These are phyloP conservation scores for Papilio helenus DNA, from an alignment of 1,140 invertebrate genomes.

Conservation along the genomic window DNA sequence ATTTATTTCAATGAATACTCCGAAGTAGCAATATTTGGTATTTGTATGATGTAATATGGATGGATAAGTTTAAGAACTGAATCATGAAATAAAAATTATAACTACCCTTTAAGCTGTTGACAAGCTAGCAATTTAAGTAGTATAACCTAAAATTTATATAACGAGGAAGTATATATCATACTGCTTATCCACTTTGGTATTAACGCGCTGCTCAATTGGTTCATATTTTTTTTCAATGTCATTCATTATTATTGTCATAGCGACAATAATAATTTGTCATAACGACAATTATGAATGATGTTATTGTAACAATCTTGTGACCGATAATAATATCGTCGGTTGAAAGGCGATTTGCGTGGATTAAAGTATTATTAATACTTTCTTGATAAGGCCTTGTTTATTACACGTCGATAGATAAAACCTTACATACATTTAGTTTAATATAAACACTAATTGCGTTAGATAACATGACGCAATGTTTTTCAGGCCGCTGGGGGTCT, in stretches of 20 bases:
- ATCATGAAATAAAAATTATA: neutral
- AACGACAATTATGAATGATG: constrained; percentile 11
- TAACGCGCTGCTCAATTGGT: neutral
- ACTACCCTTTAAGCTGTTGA: neutral
- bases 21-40: too few relatives aligned
- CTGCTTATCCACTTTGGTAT: neutral
- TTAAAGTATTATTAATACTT: constrained; percentile 25
- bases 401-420: constrained; percentile 18
- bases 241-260: constrained; percentile 6
- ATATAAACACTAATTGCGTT: constrained; percentile 30
- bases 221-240: constrained; percentile 6
- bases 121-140: neutral
- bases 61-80: too few relatives aligned
- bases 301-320: constrained; percentile 21
- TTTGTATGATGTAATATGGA: too few relatives aligned
- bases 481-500: constrained; percentile 27
- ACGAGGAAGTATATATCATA: neutral
- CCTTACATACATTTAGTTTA: neutral
- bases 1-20: too few relatives aligned
- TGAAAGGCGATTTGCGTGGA: constrained; percentile 20
- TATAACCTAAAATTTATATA: neutral
- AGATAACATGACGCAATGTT: constrained; percentile 36
- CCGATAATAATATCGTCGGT: constrained; percentile 6
- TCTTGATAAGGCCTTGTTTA: constrained; percentile 29
- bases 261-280: constrained; percentile 8